These are phyloP conservation scores for Brachyhypopomus occidentalis DNA, from an alignment of 2,113 vertebrate genomes.

Conservation along the genomic window DNA sequence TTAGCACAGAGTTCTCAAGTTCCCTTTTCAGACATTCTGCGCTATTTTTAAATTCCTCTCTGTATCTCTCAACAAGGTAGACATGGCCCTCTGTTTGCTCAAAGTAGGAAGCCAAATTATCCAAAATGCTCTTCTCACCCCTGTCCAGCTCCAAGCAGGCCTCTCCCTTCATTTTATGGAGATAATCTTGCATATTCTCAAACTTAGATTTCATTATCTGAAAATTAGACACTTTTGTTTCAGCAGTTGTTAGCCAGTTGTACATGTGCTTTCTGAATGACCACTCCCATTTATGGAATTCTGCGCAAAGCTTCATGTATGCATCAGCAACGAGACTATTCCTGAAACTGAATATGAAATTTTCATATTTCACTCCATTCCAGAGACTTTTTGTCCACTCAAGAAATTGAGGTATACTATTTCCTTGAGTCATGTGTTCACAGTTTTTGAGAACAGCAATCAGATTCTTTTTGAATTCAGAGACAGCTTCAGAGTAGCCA, in stretches of 20 bases:
- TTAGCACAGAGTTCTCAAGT: constrained; percentile 28
- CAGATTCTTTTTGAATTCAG: constrained; percentile 68
- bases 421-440: constrained; percentile 15
- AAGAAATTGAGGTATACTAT: constrained; percentile 57
- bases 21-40: constrained; percentile 32
- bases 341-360: constrained; percentile 74
- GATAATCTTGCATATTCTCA: constrained; percentile 35
- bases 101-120: constrained; percentile 43
- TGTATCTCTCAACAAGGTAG: constrained; percentile 52
- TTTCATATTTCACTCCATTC: constrained; percentile 71
- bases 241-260: constrained; percentile 55
- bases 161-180: constrained; percentile 36
- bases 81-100: constrained; percentile 32
- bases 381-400: constrained; percentile 67
- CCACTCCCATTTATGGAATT: constrained; percentile 70
- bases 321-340: constrained; percentile 71
- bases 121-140: constrained; percentile 32
- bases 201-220: constrained; percentile 41
- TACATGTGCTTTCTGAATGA: constrained; percentile 63
- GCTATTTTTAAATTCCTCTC: constrained; percentile 45
- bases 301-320: constrained; percentile 63
- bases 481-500: constrained; percentile 67
- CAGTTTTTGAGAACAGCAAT: constrained; percentile 41
- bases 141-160: constrained; percentile 26
- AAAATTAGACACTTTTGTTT: constrained; percentile 64